Conservation (phyloP, 2,888 invertebrate species). For the Tuberolachnus salignus region DNA sequence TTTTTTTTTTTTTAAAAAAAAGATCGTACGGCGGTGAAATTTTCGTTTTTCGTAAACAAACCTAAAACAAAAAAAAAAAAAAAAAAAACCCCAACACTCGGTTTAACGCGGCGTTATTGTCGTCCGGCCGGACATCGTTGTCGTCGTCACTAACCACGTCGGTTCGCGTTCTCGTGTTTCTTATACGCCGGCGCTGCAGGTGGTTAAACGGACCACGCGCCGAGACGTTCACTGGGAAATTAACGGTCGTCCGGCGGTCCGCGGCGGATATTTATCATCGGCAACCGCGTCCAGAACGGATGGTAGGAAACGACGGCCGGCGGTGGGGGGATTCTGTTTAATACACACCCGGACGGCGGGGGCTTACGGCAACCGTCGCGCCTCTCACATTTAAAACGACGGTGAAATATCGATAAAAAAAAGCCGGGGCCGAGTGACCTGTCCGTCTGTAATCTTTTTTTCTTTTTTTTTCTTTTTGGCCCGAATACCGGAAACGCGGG, state of each 20-base stretch:
- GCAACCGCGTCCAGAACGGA: background rate
- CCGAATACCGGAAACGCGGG: background rate
- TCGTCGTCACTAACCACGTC: background rate
- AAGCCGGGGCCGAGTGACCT: background rate
- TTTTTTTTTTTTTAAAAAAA: no score
- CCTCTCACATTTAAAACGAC: no score
- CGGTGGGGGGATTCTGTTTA: background rate
- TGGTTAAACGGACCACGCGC: background rate
- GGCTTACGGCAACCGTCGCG: background rate
- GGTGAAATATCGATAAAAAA: no score
- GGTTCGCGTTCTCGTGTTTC: background rate
- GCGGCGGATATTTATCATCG: background rate
- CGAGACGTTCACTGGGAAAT: conserved; percentile 2
- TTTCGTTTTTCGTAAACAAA: no score
- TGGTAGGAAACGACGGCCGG: background rate
- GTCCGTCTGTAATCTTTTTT: no score
- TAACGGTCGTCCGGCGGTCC: background rate
- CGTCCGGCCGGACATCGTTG: background rate
- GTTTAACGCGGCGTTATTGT: background rate
- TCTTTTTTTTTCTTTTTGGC: no score
- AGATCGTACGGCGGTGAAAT: no score
- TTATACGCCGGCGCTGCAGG: background rate
- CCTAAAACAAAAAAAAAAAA: background rate
- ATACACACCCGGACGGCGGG: no score
- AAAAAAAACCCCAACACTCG: background rate